Evolutionary conservation across 2,888 invertebrate genomes (phyloP), one percentile per base, ranked within the genome.

Genomic region (Aleiodes alternator): DNA sequence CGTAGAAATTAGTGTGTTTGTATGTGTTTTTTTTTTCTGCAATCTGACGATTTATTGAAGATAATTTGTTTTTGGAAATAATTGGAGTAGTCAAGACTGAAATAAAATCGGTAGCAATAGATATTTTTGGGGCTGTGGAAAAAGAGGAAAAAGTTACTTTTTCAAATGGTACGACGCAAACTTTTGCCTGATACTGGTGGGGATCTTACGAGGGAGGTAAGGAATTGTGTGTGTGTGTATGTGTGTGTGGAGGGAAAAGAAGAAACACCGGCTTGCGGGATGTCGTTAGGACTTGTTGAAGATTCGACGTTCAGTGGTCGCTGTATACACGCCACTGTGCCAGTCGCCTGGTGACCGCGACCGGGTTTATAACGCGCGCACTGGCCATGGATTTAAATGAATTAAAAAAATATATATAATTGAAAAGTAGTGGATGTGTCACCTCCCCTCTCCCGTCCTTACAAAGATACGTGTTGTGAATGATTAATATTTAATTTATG

Each of bases 271-370:
- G 57, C 56, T 29, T 48, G 57, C 38, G 29, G 56, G 72, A 71
- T 68, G 75, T 75, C 55, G 76, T 69, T 57, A 57, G 74, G 59
- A 72, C 69, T 72, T 75, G 72, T 75, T 69, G 69, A 68, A 70
- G 64, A 53, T 61, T 34, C 70, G 53, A 73, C 55, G 70, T 61
- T 72, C 53, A 50, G 68, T 72, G 68, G 43, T 51, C 72, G 71
- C 38, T 50, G 16, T 53, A 53, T 72, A 72, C 71, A 66, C 66
- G 78, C 71, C 74, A 78, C 79, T 80, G 80, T 80, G 82, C 81
- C 85, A 89, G 89, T 89, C 87, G 88, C 87, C 84, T 85, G 86
- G 84, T 87, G 87, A 87, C 86, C 86, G 89, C 88, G 88, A 88
- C 86, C 87, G 87, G 84, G 86, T 86, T 71, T 80, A 83, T 79